Conservation (phyloP, 2,797 vertebrate species). For the Typhlichthys subterraneus region DNA sequence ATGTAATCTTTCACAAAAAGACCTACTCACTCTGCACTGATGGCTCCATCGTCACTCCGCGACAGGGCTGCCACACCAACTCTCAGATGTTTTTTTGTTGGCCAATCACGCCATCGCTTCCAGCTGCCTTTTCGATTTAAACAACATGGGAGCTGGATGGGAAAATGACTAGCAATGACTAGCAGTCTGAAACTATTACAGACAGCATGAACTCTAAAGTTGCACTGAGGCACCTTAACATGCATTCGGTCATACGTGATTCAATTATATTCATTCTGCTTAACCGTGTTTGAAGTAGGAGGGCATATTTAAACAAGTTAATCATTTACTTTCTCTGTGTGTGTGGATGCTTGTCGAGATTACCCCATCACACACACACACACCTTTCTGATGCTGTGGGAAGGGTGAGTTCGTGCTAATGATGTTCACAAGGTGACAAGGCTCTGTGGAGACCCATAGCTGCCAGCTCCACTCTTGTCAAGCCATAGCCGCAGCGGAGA, state of each 20-base stretch:
- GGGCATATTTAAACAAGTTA: constrained; percentile 4
- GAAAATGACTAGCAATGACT: too few relatives aligned
- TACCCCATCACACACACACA: not conserved
- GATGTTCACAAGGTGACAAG: constrained; percentile 8
- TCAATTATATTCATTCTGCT: constrained; percentile 44
- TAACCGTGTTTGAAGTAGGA: constrained; percentile 2
- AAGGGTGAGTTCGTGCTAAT: constrained; percentile 4
- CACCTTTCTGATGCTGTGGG: constrained; percentile 7
- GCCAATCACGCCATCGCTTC: too few relatives aligned
- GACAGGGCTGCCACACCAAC: too few relatives aligned
- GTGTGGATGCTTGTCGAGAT: not conserved
- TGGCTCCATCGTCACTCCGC: too few relatives aligned
- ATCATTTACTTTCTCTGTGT: too few relatives aligned
- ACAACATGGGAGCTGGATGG: too few relatives aligned
- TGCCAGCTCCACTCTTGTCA: constrained; percentile 18
- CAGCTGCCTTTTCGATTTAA: too few relatives aligned
- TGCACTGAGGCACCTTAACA: constrained; percentile 34
- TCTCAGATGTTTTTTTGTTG: too few relatives aligned
- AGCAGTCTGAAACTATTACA: not conserved
- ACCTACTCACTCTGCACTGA: too few relatives aligned
- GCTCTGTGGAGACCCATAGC: constrained; percentile 26
- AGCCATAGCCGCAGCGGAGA: constrained; percentile 20
- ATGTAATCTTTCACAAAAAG: too few relatives aligned
- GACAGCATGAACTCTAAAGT: constrained; percentile 16
- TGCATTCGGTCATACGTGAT: constrained; percentile 58